Evolutionary conservation across 2,888 invertebrate species (phyloP).

Genomic region (Cerastoderma edule): DNA sequence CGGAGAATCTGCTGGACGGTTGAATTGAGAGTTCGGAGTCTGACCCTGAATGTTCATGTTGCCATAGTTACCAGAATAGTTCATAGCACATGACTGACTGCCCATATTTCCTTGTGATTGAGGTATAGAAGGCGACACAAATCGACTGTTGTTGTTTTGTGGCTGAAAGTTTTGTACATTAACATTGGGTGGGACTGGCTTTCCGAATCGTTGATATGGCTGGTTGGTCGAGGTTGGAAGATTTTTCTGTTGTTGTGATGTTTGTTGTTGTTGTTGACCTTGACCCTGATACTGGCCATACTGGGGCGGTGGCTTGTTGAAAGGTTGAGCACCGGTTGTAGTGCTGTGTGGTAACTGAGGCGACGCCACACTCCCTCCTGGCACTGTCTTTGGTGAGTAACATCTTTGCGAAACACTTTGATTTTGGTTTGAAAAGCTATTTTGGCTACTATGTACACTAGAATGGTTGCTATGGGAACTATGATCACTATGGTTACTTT

Average conservation of each 20-base stretch:
- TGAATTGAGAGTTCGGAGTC: slow-evolving; percentile 61
- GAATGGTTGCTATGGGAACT: slow-evolving; percentile 65
- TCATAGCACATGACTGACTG: slow-evolving; percentile 64
- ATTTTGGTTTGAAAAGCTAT: slow-evolving; percentile 34
- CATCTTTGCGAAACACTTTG: slow-evolving; percentile 55
- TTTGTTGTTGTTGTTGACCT: slow-evolving; percentile 25
- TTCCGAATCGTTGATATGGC: slow-evolving; percentile 63
- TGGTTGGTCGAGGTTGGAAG: slow-evolving; percentile 40
- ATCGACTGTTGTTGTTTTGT: slow-evolving; percentile 44
- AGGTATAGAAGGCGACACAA: slow-evolving; percentile 45
- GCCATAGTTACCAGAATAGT: slow-evolving; percentile 53
- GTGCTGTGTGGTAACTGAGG: slow-evolving; percentile 65
- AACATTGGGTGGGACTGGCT: slow-evolving; percentile 77
- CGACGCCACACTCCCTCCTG: slow-evolving; percentile 43
- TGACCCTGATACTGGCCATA: slow-evolving; percentile 59
- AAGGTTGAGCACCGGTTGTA: slow-evolving; percentile 53
- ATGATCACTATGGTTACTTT: slow-evolving; percentile 58
- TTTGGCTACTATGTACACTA: slow-evolving; percentile 58
- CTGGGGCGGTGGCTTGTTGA: slow-evolving; percentile 59
- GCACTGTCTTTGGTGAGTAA: slow-evolving; percentile 46
- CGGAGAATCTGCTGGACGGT: slow-evolving; percentile 74
- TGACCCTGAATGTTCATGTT: slow-evolving; percentile 52
- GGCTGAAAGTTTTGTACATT: slow-evolving; percentile 77
- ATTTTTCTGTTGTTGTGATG: slow-evolving; percentile 28
- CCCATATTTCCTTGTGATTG: slow-evolving; percentile 58